A percentile compares a stretch with the other conserved stretches of the same genome.
phyloP scores from a whole-genome alignment of 2,797 vertebrate species.

The Babyrousa celebensis region DNA sequence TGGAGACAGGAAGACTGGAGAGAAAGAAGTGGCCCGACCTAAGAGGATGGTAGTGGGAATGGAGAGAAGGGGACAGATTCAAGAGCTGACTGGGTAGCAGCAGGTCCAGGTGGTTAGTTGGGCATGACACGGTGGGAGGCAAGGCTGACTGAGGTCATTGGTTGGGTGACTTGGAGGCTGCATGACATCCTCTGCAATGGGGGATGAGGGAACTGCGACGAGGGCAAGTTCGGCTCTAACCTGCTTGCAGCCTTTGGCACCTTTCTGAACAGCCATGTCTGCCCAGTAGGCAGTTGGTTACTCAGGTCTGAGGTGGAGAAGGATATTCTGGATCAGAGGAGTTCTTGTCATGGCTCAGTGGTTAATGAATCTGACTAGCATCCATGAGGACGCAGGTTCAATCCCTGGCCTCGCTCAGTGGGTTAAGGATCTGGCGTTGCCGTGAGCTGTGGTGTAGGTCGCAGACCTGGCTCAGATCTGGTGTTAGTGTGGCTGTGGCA shows the following conservation, averaged over 20 bases:
- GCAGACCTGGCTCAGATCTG: too few species aligned
- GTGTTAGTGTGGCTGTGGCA: too few species aligned
- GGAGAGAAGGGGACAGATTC: constrained; percentile 3
- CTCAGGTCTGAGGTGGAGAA: constrained; percentile 5
- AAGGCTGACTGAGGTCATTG: constrained; percentile 1
- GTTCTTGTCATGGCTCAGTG: too few species aligned
- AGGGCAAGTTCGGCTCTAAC: background rate
- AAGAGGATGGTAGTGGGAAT: background rate
- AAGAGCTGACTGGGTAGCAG: background rate
- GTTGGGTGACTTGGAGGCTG: background rate
- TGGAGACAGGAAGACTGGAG: background rate
- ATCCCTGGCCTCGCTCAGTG: too few species aligned
- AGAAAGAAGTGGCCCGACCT: background rate
- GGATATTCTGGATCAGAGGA: background rate
- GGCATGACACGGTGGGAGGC: background rate
- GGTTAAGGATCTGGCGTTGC: too few species aligned
- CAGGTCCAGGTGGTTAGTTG: background rate
- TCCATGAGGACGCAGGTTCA: too few species aligned
- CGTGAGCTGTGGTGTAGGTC: too few species aligned
- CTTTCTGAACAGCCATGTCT: background rate
- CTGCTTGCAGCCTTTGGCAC: background rate
- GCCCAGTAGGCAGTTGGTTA: background rate
- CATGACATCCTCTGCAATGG: background rate
- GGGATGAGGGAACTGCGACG: background rate
- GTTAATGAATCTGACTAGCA: too few species aligned